A percentile compares a stretch with the other conserved stretches of the same genome.
These are phyloP conservation scores for Coracias cyanogaster DNA, from an alignment of 2,797 vertebrate species.

Conservation along the genomic window DNA sequence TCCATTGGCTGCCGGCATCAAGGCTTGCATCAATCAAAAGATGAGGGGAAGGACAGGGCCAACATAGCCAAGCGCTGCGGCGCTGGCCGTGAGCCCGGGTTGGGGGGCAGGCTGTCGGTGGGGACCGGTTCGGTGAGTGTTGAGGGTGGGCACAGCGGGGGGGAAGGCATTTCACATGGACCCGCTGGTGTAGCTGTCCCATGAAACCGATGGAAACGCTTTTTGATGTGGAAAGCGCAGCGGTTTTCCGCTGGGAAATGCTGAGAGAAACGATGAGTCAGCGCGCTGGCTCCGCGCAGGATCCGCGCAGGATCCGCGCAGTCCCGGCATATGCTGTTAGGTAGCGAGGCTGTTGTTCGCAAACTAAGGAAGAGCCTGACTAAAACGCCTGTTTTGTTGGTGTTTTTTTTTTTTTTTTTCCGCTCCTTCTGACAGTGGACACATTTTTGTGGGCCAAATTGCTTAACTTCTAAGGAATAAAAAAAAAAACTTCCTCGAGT, in stretches of 20 bases:
- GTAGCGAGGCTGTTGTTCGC: neutral
- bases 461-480: neutral
- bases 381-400: neutral
- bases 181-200: neutral
- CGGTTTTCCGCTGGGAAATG: neutral
- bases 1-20: conserved; percentile 11
- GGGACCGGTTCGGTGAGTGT: neutral
- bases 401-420: rapidly evolving
- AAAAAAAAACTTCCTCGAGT: neutral
- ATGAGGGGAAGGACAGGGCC: neutral
- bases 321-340: neutral
- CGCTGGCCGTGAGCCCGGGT: neutral
- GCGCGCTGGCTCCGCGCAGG: neutral
- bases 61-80: neutral
- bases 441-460: neutral
- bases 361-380: neutral
- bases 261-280: neutral
- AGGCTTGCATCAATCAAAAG: neutral
- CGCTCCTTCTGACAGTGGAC: too few species aligned
- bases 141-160: neutral
- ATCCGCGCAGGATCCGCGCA: neutral
- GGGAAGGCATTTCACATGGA: neutral
- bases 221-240: neutral
- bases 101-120: neutral
- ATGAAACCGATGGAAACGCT: neutral